These are phyloP conservation scores for Falco columbarius DNA, from an alignment of 2,797 vertebrate species.

Conservation along the genomic window DNA sequence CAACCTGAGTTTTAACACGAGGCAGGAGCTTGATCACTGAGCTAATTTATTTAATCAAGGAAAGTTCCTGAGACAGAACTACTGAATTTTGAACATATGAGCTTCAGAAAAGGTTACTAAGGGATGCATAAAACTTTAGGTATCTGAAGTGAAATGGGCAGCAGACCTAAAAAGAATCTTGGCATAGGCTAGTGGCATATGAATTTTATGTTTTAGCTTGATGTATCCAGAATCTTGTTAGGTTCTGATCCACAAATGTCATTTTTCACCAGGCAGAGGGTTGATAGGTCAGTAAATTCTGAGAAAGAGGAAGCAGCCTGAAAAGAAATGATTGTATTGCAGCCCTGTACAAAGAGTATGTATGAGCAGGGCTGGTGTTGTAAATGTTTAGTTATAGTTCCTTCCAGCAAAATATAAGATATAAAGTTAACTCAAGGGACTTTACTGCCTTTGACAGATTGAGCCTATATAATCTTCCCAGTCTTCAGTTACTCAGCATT, in stretches of 20 bases:
- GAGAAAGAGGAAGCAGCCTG: background rate
- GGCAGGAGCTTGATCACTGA: slow-evolving; percentile 59
- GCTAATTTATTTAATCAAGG: slow-evolving; percentile 73
- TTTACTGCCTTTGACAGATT: background rate
- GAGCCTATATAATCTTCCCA: background rate
- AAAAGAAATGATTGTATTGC: background rate
- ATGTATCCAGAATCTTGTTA: background rate
- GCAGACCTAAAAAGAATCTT: background rate
- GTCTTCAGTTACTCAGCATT: background rate
- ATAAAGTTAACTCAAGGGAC: background rate
- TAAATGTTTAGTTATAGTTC: background rate
- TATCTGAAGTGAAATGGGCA: background rate
- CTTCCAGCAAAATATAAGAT: background rate
- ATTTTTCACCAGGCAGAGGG: background rate
- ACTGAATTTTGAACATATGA: slow-evolving; percentile 18
- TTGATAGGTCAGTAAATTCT: background rate
- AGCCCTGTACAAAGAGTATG: background rate
- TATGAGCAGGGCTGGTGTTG: background rate
- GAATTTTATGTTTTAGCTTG: background rate
- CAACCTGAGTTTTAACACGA: slow-evolving; percentile 68
- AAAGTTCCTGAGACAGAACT: slow-evolving; percentile 36
- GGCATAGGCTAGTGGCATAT: background rate
- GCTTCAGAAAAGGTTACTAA: background rate
- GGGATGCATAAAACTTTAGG: background rate
- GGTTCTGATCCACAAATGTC: background rate